A percentile compares a stretch with the other conserved stretches of the same genome.
Conservation (phyloP, 1,140 invertebrate species). For the Drosophila pseudoobscura region DNA sequence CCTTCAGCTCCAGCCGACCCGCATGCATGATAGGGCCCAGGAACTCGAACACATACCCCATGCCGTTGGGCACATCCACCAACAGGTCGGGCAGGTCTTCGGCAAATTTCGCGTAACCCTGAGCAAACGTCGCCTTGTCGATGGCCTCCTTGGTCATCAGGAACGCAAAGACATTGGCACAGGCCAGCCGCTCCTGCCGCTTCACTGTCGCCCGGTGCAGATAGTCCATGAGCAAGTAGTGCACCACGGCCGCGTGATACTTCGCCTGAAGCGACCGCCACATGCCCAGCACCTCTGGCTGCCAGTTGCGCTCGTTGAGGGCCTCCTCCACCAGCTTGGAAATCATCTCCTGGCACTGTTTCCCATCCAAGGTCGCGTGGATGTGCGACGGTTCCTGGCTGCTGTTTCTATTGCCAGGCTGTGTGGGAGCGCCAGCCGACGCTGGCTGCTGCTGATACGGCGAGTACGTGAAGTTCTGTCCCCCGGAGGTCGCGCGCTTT, state of each 20-base stretch:
- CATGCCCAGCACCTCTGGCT: slow-evolving; percentile 46
- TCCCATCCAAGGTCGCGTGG: slow-evolving; percentile 26
- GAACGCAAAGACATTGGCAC: slow-evolving; percentile 57
- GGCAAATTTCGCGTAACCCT: slow-evolving; percentile 57
- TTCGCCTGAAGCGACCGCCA: slow-evolving; percentile 51
- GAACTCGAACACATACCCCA: slow-evolving; percentile 77
- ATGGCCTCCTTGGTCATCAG: slow-evolving; percentile 57
- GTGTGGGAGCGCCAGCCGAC: slow-evolving; percentile 1
- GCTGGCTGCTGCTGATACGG: slow-evolving; percentile 45
- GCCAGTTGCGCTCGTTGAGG: slow-evolving; percentile 56
- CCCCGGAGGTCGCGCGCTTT: slow-evolving; percentile 33
- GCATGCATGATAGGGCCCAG: slow-evolving; percentile 69
- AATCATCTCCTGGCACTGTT: slow-evolving; percentile 59
- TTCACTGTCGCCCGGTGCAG: slow-evolving; percentile 57
- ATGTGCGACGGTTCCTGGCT: neutral
- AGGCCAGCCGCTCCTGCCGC: slow-evolving; percentile 55
- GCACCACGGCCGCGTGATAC: slow-evolving; percentile 49
- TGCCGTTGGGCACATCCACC: slow-evolving; percentile 75
- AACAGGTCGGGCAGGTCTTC: slow-evolving; percentile 67
- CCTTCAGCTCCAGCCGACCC: slow-evolving; percentile 50
- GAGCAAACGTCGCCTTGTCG: slow-evolving; percentile 49
- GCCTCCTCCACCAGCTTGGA: slow-evolving; percentile 63
- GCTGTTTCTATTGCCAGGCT: slow-evolving; percentile 13
- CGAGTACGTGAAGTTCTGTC: slow-evolving; percentile 29
- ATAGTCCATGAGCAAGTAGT: slow-evolving; percentile 64